These are phyloP conservation scores for Tinamus guttatus DNA, from an alignment of 2,113 vertebrate genomes.

Conservation along the genomic window DNA sequence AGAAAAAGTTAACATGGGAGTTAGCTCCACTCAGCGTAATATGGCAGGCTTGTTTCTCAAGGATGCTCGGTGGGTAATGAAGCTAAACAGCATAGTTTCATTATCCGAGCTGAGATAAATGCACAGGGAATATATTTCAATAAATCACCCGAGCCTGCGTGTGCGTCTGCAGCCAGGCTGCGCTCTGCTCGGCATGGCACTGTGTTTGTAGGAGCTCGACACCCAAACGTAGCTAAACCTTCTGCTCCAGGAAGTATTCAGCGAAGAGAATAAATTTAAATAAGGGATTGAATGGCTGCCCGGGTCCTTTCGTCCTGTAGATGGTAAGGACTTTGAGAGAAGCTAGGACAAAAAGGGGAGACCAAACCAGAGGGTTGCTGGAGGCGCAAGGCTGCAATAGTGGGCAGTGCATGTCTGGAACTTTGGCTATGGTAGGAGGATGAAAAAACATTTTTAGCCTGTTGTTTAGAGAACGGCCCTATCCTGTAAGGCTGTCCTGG, in stretches of 20 bases:
- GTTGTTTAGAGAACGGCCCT: not conserved
- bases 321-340: not conserved
- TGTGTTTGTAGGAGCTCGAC: not conserved
- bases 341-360: fast-evolving
- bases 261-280: not conserved
- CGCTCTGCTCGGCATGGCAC: not conserved
- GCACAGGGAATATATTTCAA: constrained; percentile 43
- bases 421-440: not conserved
- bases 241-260: not conserved
- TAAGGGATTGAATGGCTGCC: not conserved
- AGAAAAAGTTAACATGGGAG: not conserved
- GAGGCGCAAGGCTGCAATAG: not conserved
- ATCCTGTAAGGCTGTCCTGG: not conserved
- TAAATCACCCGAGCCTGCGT: not conserved
- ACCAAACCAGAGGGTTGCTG: not conserved
- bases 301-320: not conserved
- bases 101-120: constrained; percentile 49
- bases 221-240: constrained; percentile 31
- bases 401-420: not conserved
- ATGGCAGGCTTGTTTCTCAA: constrained; percentile 26
- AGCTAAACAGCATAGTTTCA: constrained; percentile 58
- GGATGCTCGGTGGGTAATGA: constrained; percentile 40
- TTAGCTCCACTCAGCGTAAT: not conserved
- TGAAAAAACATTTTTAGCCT: not conserved
- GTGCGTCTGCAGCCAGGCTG: constrained; percentile 10